Base-by-base conservation (phyloP, 2,888 invertebrate genomes). In the Drosophila quinaria region DNA sequence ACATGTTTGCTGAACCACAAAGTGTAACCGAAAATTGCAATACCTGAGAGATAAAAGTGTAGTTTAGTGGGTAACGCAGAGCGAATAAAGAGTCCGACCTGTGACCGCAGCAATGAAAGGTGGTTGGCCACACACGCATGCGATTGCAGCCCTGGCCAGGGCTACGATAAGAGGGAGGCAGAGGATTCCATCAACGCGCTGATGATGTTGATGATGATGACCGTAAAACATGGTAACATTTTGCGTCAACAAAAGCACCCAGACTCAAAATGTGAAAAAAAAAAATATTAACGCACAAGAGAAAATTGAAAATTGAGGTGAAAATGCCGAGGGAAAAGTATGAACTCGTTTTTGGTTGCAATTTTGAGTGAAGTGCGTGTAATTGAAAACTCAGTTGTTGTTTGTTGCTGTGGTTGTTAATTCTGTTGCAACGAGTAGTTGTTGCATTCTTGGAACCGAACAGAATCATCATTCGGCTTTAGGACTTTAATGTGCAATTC, bases 101-200 rank as follows among this genome's bases (percentile, higher is more conserved):
- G 56, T 55, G 66, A 81, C 81, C 81, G 51, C 81, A 82, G 79
- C 85, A 72, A 66, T 82, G 81, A 82, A 85, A 81, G 77, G 56
- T 76, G 81, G 81, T 79, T 70, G 66, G 61, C 81, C 81, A 70
- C 81, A 66, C 51, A 76, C 55, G 33, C 61, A 69, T 51, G 52
- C 37, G 37, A 47, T 37, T 55, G 49, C 29, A 58, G 35, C 42
- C 31, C 19, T 22, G 15, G 22, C 25, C 9, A 35, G 29, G 44
- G 19, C 33, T 33, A 17, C 10, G 22, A n/a, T 15, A 17, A 9
- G 19, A 31, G 39, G 5, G 15, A 17, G 29, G 4, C 9, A 29
- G 19, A 22, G 52, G 54, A 59, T 35, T 39, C 19, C 54, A 54
- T 66, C 55, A 67, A 46, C 35, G 46, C 52, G 19, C 31, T 49